Evolutionary conservation across 2,797 vertebrate species (phyloP).

Genomic region (Anas bahamensis): DNA sequence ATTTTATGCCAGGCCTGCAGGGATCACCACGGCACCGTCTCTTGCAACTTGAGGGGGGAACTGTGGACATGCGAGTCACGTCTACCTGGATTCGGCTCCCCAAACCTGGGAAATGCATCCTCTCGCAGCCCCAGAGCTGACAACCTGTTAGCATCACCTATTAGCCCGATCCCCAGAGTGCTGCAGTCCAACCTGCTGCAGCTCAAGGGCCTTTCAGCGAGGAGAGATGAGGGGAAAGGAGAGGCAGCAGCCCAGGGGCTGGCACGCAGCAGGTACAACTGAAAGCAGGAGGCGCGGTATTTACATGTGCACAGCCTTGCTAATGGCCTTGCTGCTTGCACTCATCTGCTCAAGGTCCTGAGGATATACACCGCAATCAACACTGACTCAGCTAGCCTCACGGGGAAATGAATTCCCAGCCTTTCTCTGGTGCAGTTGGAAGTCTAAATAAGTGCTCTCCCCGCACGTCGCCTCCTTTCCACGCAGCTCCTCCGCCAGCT

Average conservation of each 20-base stretch:
- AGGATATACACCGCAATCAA: background rate
- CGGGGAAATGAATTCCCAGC: background rate
- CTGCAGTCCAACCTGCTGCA: background rate
- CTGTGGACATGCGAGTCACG: background rate
- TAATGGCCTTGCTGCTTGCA: background rate
- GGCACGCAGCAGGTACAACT: background rate
- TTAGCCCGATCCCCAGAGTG: background rate
- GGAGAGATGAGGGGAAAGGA: background rate
- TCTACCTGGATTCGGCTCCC: background rate
- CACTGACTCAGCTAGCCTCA: background rate
- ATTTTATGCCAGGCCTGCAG: slow-evolving; percentile 50
- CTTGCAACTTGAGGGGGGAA: background rate
- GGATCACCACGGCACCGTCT: background rate
- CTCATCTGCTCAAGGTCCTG: background rate
- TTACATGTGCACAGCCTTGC: background rate
- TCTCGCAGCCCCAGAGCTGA: slow-evolving; percentile 7
- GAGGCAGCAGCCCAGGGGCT: background rate
- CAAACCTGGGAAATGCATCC: background rate
- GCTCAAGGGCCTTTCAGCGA: background rate
- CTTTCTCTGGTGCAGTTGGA: background rate
- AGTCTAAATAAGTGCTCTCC: slow-evolving; percentile 32
- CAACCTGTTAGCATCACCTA: slow-evolving; percentile 37
- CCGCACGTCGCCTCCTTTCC: slow-evolving; percentile 3
- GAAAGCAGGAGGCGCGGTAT: background rate
- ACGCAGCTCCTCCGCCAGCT: background rate